Evolutionary conservation across 2,113 vertebrate species (phyloP).

Genomic region (Otis tarda): DNA sequence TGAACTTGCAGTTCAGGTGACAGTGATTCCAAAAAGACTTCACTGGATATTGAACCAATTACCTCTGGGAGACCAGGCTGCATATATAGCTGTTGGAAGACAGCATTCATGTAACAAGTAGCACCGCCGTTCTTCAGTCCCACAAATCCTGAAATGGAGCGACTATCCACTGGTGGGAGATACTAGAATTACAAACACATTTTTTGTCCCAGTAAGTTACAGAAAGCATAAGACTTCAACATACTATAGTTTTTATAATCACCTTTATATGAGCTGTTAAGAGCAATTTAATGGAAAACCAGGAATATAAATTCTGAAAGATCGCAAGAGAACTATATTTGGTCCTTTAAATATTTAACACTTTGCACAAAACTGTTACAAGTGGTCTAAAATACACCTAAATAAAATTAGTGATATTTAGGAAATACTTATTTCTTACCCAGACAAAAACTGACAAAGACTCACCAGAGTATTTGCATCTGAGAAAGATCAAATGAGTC

Average conservation of each 20-base stretch:
- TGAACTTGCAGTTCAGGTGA: background rate
- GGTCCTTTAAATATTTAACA: background rate
- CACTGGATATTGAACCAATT: background rate
- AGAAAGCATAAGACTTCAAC: background rate
- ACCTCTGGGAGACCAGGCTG: slow-evolving; percentile 97
- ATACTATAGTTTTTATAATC: background rate
- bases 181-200: slow-evolving; percentile 74
- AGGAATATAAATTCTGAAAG: background rate
- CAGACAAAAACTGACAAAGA: background rate
- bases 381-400: background rate
- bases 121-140: slow-evolving; percentile 97
- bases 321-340: fast-evolving
- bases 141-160: slow-evolving; percentile 93
- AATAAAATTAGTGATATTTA: background rate
- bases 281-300: background rate
- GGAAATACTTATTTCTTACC: background rate
- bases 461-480: background rate
- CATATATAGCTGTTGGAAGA: slow-evolving; percentile 99
- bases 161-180: slow-evolving; percentile 95
- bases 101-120: slow-evolving; percentile 98
- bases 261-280: background rate
- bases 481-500: background rate
- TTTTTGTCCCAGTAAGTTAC: background rate
- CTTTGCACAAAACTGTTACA: background rate
- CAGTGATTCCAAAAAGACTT: background rate